Evolutionary conservation across 2,113 vertebrate species (phyloP), one percentile per base, ranked within the genome.

Genomic region (Leucosticte australis): DNA sequence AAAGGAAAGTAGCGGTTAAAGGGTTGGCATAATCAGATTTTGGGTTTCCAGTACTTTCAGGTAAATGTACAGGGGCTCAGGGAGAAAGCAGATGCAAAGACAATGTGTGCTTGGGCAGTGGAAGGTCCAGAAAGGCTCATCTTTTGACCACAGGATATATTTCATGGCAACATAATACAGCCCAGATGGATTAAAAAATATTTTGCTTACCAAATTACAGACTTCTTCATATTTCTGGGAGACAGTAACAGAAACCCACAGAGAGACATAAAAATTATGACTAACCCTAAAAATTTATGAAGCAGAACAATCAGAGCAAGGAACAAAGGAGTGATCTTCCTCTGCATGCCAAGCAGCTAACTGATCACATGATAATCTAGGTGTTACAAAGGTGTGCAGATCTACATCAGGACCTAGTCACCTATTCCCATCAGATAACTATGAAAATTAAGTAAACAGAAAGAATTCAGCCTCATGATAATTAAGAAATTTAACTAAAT

Each of bases 351-450:
- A 71, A 89, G 24, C 3, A 65, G 12, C 53, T 73, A 37, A 21
- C 2, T 6, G 2, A 47, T 28, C 0, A 0, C 30, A 39, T 19
- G 63, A 13, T 33, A 63, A 91, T 63, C 22, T 22, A 70, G 60
- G 13, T 19, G 56, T 55, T 33, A 59, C 12, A 50, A 82, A 79
- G 15, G 11, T 71, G 15, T 49, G 59, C 41, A 76, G 26, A 47
- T n/a, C 13, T 67, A n/a, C 9, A 30, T 31, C 3, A 80, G 26
- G 31, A 77, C 13, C 8, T 16, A 26, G 28, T 28, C 2, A 7
- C 4, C 28, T 33, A 37, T 22, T 15, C 41, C 37, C 31, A 65
- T 50, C 33, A 55, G 15, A 81, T 35, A 87, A 41, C 12, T 50
- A 79, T 50, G 50, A 81, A 84, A 59, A 92, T 67, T 41, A 46